Evolutionary conservation across 2,888 invertebrate genomes (phyloP), one percentile per base, ranked within the genome.

Genomic region (Myathropa florea): DNA sequence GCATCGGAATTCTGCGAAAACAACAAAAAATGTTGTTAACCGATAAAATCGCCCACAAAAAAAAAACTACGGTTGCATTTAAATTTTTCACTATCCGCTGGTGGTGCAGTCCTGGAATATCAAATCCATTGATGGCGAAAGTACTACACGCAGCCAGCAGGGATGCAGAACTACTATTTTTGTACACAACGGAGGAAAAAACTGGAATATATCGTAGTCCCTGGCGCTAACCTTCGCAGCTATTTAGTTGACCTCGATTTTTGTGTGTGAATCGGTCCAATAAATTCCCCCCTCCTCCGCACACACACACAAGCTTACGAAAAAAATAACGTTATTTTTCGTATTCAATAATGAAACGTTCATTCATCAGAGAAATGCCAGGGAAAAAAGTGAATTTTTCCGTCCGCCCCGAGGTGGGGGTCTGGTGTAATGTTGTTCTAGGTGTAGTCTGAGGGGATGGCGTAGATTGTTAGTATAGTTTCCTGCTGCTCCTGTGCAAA

Each of bases 211-310:
- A 26, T 26, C 24, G 57, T 23, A 14, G 46, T 65, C 53, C 30
- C n/a, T n/a, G n/a, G 9, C 59, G 72, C 55, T 86, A 86, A 86
- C 86, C 86, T 86, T 86, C 83, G 61, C 78, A 78, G 83, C 86
- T 83, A 83, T 86, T 86, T 86, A 83, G 86, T 83, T 86, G 86
- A 86, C 86, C 86, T 86, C 83, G 78, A 83, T 86, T 86, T 79
- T 86, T 67, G 68, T 79, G 76, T 76, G 81, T 78, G 86, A 83
- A 79, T 86, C 83, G 79, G 53, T 21, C 73, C 33, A 70, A 73
- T 70, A 75, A 81, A 64, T 77, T 23, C 46, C 61, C 57, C 61
- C 60, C 87, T 87, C 87, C 77, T 64, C n/a, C 75, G 73, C 85
- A 78, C 72, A 36, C 26, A n/a, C 14, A 33, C 57, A 21, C n/a